These are phyloP conservation scores for Furnarius figulus DNA, from an alignment of 2,113 vertebrate species.

Conservation along the genomic window DNA sequence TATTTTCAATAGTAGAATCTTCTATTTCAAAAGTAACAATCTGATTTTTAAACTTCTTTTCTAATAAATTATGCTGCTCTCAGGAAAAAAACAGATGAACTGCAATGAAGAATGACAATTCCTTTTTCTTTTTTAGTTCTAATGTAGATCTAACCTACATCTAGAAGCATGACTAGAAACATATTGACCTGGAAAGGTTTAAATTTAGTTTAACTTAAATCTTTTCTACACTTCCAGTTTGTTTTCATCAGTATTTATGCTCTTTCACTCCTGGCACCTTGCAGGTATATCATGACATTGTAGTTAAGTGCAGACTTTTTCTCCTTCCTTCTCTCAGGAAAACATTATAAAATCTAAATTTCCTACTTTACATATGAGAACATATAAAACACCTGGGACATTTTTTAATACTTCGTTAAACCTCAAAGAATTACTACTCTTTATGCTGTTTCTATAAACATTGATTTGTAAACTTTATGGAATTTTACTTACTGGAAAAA, in stretches of 20 bases:
- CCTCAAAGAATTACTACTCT: not conserved
- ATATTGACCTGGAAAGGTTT: not conserved
- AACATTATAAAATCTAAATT: not conserved
- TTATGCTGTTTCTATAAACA: not conserved
- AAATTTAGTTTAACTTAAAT: not conserved
- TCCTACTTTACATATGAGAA: not conserved
- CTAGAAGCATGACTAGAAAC: not conserved
- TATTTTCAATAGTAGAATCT: not conserved
- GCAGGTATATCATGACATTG: not conserved
- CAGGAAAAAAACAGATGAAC: not conserved
- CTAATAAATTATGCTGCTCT: not conserved
- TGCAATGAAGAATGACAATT: conserved; percentile 6
- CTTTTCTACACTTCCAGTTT: not conserved
- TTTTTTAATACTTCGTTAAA: not conserved
- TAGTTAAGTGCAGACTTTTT: not conserved
- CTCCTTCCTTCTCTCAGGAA: not conserved
- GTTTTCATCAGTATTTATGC: not conserved
- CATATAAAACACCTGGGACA: not conserved
- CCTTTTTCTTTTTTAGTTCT: not conserved
- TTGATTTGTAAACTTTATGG: conserved; percentile 11
- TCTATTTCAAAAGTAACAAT: not conserved
- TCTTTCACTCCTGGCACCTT: not conserved
- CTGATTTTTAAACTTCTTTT: conserved; percentile 3
- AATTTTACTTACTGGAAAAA: conserved; percentile 4
- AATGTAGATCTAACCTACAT: not conserved